Conservation (phyloP, 2,888 invertebrate genomes). For the Drosophila affinis region DNA sequence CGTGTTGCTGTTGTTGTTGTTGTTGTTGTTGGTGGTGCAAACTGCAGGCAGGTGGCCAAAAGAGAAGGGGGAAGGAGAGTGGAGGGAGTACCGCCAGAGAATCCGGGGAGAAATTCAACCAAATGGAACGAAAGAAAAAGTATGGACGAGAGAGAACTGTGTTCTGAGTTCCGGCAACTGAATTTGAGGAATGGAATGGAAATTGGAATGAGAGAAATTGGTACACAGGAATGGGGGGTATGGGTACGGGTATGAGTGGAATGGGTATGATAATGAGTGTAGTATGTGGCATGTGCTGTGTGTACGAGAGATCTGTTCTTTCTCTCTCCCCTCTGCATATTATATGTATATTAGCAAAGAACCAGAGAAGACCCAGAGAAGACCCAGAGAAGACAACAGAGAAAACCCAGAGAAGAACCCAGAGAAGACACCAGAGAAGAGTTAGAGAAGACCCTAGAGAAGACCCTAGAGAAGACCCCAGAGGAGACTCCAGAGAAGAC, state of each 20-base stretch:
- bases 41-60: conserved; percentile 33
- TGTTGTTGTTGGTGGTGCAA: conserved; percentile 28
- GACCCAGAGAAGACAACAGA: no score
- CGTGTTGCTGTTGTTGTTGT: conserved; percentile 21
- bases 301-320: background rate
- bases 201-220: conserved; percentile 30
- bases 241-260: background rate
- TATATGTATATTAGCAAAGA: background rate
- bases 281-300: conserved; percentile 40
- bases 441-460: background rate
- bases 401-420: no score
- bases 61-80: background rate
- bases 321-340: background rate
- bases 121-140: conserved; percentile 67
- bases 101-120: conserved; percentile 50
- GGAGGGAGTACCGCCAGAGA: conserved; percentile 3
- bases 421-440: no score
- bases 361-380: background rate
- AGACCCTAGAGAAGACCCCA: background rate
- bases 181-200: conserved; percentile 30
- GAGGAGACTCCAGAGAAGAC: no score
- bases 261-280: conserved; percentile 1
- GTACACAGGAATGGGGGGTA: background rate
- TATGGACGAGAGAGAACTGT: conserved; percentile 12
- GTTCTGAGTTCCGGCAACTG: conserved; percentile 35